Conservation (phyloP, 2,113 vertebrate species). For the Larimichthys polyactis region DNA sequence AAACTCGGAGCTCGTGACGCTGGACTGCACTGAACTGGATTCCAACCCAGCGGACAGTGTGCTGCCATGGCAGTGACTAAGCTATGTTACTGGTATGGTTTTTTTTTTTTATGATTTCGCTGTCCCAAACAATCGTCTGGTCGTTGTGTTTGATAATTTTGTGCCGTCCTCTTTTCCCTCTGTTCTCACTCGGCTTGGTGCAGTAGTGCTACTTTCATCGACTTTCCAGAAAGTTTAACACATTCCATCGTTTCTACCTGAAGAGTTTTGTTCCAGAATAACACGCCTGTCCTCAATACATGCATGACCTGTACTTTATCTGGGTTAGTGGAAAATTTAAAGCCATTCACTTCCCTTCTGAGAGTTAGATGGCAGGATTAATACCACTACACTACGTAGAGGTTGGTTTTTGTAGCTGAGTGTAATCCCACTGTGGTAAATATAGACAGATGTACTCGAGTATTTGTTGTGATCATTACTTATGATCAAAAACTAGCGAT, state of each 20-base stretch:
- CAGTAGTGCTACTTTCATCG: conserved; percentile 6
- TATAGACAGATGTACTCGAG: too few species aligned
- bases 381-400: neutral
- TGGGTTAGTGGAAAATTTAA: neutral
- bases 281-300: neutral
- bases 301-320: too few species aligned
- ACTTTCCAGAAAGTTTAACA: conserved; percentile 53
- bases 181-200: conserved; percentile 26
- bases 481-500: too few species aligned
- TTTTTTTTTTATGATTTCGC: neutral
- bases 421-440: too few species aligned
- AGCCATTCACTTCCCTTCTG: neutral
- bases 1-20: conserved; percentile 12
- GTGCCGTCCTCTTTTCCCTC: conserved; percentile 35
- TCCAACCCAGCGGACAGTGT: neutral
- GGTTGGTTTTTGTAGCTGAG: too few species aligned
- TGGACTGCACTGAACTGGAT: conserved; percentile 48
- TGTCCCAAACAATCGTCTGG: conserved; percentile 16
- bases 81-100: conserved; percentile 15
- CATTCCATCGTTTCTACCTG: conserved; percentile 64
- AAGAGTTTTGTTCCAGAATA: conserved; percentile 62
- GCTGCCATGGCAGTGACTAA: conserved; percentile 14
- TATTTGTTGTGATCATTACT: too few species aligned
- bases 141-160: conserved; percentile 33
- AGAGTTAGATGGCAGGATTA: neutral